A percentile compares a stretch with the other conserved stretches of the same genome.
phyloP scores from a whole-genome alignment of 2,888 invertebrate genomes.

The Zootermopsis nevadensis region DNA sequence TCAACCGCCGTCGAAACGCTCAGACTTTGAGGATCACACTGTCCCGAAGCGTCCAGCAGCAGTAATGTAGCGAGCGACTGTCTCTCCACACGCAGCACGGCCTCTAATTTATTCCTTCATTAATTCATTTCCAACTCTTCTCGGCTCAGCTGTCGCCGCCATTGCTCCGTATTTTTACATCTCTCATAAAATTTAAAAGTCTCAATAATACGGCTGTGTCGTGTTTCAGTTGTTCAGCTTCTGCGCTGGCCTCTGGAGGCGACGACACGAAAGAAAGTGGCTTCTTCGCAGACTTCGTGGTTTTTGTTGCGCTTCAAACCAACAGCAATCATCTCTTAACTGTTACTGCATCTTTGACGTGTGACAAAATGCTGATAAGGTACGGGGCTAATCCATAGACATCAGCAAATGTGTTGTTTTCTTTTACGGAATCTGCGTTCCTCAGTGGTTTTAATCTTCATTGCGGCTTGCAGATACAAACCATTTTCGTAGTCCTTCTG shows the following conservation, averaged over 20 bases:
- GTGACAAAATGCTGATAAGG: too few species aligned
- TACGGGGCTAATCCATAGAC: too few species aligned
- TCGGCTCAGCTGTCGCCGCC: not conserved
- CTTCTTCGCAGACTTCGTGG: too few species aligned
- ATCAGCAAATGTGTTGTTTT: too few species aligned
- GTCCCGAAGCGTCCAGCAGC: not conserved
- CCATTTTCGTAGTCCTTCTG: too few species aligned
- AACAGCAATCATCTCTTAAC: too few species aligned
- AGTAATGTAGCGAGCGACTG: not conserved
- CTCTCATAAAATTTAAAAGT: not conserved
- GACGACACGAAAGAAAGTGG: not conserved
- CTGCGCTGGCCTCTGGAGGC: not conserved
- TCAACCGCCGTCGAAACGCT: too few species aligned
- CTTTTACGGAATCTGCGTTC: too few species aligned
- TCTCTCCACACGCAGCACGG: not conserved
- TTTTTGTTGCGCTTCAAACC: too few species aligned
- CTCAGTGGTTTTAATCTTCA: too few species aligned
- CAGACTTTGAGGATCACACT: not conserved
- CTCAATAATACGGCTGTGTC: not conserved
- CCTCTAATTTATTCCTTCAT: conserved; percentile 34
- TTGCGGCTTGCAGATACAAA: too few species aligned
- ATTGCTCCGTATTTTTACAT: not conserved
- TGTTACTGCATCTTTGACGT: too few species aligned
- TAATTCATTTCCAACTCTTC: conserved; percentile 23
- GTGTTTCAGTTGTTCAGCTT: not conserved